Base-by-base conservation (phyloP, 2,113 vertebrate genomes). In the Butorides virescens region DNA sequence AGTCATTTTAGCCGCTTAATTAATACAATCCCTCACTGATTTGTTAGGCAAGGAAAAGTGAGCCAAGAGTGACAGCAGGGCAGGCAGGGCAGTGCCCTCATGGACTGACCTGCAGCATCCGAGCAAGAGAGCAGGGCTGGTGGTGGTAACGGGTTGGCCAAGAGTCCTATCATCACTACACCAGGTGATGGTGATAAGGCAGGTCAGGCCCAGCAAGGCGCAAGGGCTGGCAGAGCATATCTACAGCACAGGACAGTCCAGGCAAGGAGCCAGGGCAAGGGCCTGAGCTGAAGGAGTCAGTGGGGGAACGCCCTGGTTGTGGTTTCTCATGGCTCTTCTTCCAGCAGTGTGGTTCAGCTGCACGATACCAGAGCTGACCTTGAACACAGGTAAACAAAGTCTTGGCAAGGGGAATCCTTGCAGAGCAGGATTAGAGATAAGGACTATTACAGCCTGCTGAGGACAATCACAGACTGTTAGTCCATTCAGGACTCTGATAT, bases 181-280 rank as follows among this genome's bases (percentile, higher is more conserved):
- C 6, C n/a, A 36, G 50, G 37, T 25, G 14, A 26, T 39, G 13
- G 14, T 67, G 15, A 66, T 71, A 30, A 78, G 11, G 4, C 7
- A 63, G 21, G 9, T 75, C 42, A 62, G 27, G 4, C 12, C 8
- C 10, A 79, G 26, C 14, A 36, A 58, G 5, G 5, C 1, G 0
- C 20, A 37, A 52, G 22, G 37, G 25, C 21, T 58, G 34, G 30
- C 2, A 66, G n/a, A 61, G 20, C 13, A 20, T 29, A 32, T 32
- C 21, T 78, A 19, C 17, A 47, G 9, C 9, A n/a, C 10, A 77
- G 26, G 15, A 49, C 10, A 63, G 5, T 1, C 27, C 32, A 67
- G 27, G 4, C 15, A 58, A 89, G 20, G 23, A 76, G 10, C 6
- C 11, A 39, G 4, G 30, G n/a, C 2, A n/a, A 55, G 9, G 8